phyloP scores from a whole-genome alignment of 2,888 invertebrate species.

The Diplazon laetatorius region DNA sequence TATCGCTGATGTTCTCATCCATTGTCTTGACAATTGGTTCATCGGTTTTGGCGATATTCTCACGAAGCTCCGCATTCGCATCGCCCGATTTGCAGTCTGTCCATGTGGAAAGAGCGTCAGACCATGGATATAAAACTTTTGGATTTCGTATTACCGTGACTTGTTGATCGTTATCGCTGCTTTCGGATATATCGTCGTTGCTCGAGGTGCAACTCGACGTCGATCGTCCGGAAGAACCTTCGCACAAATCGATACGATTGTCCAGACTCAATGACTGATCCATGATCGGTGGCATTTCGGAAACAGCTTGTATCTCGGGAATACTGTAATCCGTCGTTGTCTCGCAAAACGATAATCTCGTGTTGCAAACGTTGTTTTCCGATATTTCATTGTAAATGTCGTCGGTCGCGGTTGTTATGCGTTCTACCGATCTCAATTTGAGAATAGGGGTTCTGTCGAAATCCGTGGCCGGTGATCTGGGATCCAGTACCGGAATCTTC shows the following conservation, averaged over 20 bases:
- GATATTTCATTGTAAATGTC: slow-evolving; percentile 52
- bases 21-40: slow-evolving; percentile 37
- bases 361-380: slow-evolving; percentile 49
- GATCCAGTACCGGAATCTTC: slow-evolving; percentile 66
- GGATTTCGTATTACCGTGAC: slow-evolving; percentile 66
- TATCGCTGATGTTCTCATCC: slow-evolving; percentile 57
- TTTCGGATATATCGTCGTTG: slow-evolving; percentile 45
- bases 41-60: slow-evolving; percentile 35
- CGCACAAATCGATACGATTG: slow-evolving; percentile 41
- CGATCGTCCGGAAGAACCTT: slow-evolving; percentile 40
- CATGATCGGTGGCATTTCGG: slow-evolving; percentile 60
- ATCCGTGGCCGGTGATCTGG: slow-evolving; percentile 78
- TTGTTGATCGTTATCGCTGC: slow-evolving; percentile 62
- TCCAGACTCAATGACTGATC: slow-evolving; percentile 45
- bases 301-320: slow-evolving; percentile 73
- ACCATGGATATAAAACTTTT: slow-evolving; percentile 42
- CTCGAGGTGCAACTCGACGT: slow-evolving; percentile 32
- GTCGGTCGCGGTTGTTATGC: slow-evolving; percentile 58
- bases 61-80: slow-evolving; percentile 1
- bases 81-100: slow-evolving; percentile 36
- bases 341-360: slow-evolving; percentile 71
- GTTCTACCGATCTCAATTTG: slow-evolving; percentile 68
- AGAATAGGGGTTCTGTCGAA: slow-evolving; percentile 78
- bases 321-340: slow-evolving; percentile 67
- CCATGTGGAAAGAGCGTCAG: slow-evolving; percentile 47